Conservation (phyloP, 2,888 invertebrate species). For the Lasioglossum figueresi region DNA sequence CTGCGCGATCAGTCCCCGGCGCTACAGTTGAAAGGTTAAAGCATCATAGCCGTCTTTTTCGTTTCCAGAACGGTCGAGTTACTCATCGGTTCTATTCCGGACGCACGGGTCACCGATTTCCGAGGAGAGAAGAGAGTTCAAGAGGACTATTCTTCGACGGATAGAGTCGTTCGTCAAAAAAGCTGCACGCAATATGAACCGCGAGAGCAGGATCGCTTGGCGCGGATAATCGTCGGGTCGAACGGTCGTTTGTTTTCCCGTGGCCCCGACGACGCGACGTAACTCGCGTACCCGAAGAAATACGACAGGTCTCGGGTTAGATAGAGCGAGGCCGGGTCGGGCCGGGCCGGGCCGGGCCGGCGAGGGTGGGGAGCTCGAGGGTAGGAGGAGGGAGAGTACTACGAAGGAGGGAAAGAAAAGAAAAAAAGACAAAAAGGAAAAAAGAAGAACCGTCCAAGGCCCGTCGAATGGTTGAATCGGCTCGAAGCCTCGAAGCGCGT, state of each 20-base stretch:
- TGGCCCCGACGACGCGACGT: neutral
- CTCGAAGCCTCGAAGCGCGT: constrained; percentile 17
- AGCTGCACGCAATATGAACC: neutral
- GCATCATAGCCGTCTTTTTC: neutral
- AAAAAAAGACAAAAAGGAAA: neutral
- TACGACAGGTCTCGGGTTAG: constrained; percentile 37
- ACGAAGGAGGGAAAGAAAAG: neutral
- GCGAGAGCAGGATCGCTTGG: neutral
- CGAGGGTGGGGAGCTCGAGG: neutral
- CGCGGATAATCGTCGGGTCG: neutral
- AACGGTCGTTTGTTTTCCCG: constrained; percentile 39
- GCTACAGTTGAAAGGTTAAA: neutral
- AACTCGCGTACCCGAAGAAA: constrained; percentile 20
- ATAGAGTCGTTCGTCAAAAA: neutral
- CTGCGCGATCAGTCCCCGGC: neutral
- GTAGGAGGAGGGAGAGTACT: neutral
- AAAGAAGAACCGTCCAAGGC: constrained; percentile 27
- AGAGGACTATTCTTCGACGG: neutral
- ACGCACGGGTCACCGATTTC: neutral
- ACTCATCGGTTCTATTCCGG: constrained; percentile 1
- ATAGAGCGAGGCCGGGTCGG: neutral
- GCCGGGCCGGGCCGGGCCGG: neutral
- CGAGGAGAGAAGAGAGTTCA: neutral
- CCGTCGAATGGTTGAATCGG: constrained; percentile 52
- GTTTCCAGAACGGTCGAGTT: constrained; percentile 3